Evolutionary conservation across 2,113 vertebrate species (phyloP).

Genomic region (Colinus virginianus): DNA sequence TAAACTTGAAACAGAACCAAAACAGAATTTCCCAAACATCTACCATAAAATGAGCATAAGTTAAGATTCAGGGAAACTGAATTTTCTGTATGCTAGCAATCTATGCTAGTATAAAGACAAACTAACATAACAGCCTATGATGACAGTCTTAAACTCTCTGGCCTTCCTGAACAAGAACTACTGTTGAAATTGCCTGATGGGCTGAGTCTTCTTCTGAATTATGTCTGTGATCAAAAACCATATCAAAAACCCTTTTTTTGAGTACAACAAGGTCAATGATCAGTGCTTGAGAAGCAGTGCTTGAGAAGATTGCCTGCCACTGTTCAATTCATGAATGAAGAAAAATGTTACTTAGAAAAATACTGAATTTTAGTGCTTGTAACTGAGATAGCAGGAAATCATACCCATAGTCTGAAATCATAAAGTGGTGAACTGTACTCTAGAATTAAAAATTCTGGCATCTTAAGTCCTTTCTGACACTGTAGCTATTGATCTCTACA

Average conservation of each 20-base stretch:
- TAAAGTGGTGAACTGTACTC: not conserved
- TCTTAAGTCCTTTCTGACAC: not conserved
- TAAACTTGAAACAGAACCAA: not conserved
- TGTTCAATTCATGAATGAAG: not conserved
- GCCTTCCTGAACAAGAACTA: not conserved
- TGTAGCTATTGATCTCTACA: not conserved
- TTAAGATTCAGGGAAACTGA: not conserved
- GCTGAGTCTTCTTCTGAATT: not conserved
- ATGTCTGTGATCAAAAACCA: not conserved
- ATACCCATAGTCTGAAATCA: not conserved
- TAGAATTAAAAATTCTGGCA: not conserved
- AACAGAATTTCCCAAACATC: not conserved
- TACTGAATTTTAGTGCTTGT: not conserved
- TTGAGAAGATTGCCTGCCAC: not conserved
- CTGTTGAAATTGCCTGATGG: not conserved
- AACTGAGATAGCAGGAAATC: not conserved
- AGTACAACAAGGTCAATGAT: not conserved
- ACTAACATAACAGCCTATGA: not conserved
- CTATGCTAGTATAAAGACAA: not conserved
- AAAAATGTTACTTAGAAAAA: not conserved
- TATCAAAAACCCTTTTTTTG: not conserved
- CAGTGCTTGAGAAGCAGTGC: not conserved
- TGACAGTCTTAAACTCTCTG: rapidly evolving
- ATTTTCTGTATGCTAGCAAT: not conserved
- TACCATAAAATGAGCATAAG: not conserved